phyloP scores from a whole-genome alignment of 2,113 vertebrate genomes.

The Prionailurus viverrinus region DNA sequence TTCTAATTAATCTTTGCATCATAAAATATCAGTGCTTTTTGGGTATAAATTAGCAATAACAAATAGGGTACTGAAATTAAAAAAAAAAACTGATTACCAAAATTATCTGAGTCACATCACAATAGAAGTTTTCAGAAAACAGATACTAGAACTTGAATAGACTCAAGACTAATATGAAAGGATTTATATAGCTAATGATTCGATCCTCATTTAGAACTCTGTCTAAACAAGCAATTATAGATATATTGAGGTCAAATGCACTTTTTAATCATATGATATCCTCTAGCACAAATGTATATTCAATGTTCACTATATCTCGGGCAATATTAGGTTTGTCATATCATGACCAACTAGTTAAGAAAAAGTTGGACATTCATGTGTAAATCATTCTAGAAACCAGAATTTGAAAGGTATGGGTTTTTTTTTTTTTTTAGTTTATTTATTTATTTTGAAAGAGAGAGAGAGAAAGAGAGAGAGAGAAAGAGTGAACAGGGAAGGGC shows the following conservation, averaged over 20 bases:
- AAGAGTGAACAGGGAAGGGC: no score
- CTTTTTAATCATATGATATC: neutral
- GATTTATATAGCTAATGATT: neutral
- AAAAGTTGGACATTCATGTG: neutral
- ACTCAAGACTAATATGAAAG: constrained; percentile 8
- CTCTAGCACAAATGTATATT: neutral
- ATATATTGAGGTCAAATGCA: neutral
- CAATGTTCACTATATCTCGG: neutral
- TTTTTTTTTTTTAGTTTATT: no score
- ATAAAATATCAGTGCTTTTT: neutral
- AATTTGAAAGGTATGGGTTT: neutral
- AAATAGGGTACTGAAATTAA: neutral
- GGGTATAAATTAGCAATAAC: constrained; percentile 21
- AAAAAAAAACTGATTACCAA: neutral
- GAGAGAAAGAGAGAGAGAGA: no score
- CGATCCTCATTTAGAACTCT: neutral
- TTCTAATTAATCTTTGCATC: neutral
- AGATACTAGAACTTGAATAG: neutral
- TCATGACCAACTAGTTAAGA: neutral
- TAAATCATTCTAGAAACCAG: constrained; percentile 20
- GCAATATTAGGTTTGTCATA: constrained; percentile 3
- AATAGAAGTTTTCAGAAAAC: neutral
- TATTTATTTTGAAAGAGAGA: no score
- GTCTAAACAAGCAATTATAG: neutral
- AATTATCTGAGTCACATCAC: constrained; percentile 10